These are phyloP conservation scores for Dendrolimus pini DNA, from an alignment of 2,888 invertebrate species.

Conservation along the genomic window DNA sequence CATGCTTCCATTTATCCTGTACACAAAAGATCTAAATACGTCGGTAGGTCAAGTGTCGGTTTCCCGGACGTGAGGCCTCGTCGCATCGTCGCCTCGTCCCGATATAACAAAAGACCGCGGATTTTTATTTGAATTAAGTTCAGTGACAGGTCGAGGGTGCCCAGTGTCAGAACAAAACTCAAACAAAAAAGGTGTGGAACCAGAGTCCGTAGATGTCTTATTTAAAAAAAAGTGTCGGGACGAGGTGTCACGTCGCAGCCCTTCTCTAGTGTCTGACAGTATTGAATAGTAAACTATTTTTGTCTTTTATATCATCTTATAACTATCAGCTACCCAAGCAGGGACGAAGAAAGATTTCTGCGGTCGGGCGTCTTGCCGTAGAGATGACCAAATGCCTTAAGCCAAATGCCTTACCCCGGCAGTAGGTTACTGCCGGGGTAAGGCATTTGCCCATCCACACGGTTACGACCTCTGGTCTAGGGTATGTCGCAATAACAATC, in stretches of 20 bases:
- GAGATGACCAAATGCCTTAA: too few relatives aligned
- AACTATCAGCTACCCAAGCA: too few relatives aligned
- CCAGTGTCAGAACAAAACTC: not conserved
- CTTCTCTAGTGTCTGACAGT: not conserved
- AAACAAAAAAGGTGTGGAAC: slow-evolving; percentile 11
- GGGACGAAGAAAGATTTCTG: too few relatives aligned
- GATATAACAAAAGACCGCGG: slow-evolving; percentile 44
- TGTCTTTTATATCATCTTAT: too few relatives aligned
- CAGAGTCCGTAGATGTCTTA: too few relatives aligned
- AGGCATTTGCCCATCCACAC: too few relatives aligned
- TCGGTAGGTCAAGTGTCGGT: slow-evolving; percentile 69
- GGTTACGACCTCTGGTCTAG: too few relatives aligned
- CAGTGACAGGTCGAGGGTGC: slow-evolving; percentile 53
- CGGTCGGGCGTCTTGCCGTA: too few relatives aligned
- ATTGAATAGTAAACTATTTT: too few relatives aligned
- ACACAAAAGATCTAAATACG: slow-evolving; percentile 68
- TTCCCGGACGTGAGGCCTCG: slow-evolving; percentile 63
- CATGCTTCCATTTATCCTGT: slow-evolving; percentile 58
- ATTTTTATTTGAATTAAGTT: slow-evolving; percentile 45
- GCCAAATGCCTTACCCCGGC: too few relatives aligned
- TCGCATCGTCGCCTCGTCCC: slow-evolving; percentile 21
- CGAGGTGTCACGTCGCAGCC: not conserved
- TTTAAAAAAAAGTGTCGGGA: not conserved
- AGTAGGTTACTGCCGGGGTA: too few relatives aligned
- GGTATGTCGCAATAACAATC: too few relatives aligned